phyloP scores from a whole-genome alignment of 2,797 vertebrate genomes.

The Phoebastria nigripes region DNA sequence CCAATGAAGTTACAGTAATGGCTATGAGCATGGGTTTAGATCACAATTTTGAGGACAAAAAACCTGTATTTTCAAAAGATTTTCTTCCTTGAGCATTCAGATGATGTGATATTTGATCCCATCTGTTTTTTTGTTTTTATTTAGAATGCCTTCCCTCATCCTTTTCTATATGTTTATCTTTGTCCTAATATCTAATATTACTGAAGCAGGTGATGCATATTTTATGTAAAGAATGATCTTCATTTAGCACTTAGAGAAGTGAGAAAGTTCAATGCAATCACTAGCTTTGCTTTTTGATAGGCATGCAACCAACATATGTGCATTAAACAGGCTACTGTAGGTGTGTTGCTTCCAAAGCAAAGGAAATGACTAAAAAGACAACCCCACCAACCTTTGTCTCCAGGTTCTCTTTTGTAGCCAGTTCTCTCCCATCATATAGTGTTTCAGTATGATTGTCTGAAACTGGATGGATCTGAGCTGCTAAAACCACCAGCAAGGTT shows the following conservation, averaged over 20 bases:
- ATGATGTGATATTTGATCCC: not conserved
- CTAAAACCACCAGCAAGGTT: not conserved
- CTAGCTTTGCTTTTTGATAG: not conserved
- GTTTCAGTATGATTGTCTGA: conserved; percentile 45
- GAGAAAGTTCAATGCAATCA: not conserved
- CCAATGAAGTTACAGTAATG: not conserved
- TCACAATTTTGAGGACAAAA: not conserved
- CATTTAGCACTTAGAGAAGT: not conserved
- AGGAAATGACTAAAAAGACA: conserved; percentile 33
- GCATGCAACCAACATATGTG: not conserved
- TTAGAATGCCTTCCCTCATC: not conserved
- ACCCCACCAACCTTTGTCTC: not conserved
- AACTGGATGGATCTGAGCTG: not conserved
- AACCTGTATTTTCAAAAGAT: not conserved
- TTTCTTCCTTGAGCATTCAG: not conserved
- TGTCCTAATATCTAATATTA: not conserved
- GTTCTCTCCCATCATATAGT: not conserved
- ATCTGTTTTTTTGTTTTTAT: not conserved
- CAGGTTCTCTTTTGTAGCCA: not conserved
- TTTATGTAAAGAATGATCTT: not conserved
- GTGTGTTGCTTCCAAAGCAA: not conserved
- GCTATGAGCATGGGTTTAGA: not conserved
- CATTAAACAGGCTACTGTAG: not conserved
- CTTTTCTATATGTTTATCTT: not conserved
- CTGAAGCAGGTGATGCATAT: not conserved